Conservation (phyloP, 2,113 vertebrate genomes). For the Menura novaehollandiae region DNA sequence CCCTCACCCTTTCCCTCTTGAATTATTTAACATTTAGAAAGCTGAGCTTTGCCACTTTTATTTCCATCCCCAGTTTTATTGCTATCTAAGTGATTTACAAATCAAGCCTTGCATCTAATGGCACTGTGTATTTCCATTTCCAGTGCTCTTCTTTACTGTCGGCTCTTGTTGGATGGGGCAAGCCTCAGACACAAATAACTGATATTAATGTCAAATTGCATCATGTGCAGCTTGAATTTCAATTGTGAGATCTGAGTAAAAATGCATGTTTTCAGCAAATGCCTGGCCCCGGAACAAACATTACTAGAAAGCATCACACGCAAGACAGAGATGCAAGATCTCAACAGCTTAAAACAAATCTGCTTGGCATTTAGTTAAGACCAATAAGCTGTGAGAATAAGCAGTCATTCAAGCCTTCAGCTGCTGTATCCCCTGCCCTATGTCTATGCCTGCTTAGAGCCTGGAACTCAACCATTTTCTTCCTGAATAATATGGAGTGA, state of each 20-base stretch:
- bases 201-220: conserved; percentile 65
- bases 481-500: not conserved
- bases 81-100: conserved; percentile 65
- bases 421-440: not conserved
- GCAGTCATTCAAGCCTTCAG: not conserved
- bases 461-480: not conserved
- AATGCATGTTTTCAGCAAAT: conserved; percentile 32
- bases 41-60: conserved; percentile 63
- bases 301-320: conserved; percentile 36
- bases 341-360: conserved; percentile 7
- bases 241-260: conserved; percentile 44
- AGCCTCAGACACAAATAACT: conserved; percentile 50
- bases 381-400: not conserved
- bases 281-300: not conserved
- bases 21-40: conserved; percentile 67
- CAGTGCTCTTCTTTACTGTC: conserved; percentile 41
- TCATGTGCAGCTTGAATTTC: conserved; percentile 64
- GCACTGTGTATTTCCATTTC: conserved; percentile 50
- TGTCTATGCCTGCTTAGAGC: not conserved
- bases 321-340: not conserved
- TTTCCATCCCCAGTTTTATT: conserved; percentile 47
- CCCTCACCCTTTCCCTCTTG: not conserved
- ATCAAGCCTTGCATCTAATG: conserved; percentile 50
- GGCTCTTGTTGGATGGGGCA: conserved; percentile 20
- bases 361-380: conserved; percentile 24